These are phyloP conservation scores for Listronotus bonariensis DNA, from an alignment of 1,140 invertebrate species.

Conservation along the genomic window DNA sequence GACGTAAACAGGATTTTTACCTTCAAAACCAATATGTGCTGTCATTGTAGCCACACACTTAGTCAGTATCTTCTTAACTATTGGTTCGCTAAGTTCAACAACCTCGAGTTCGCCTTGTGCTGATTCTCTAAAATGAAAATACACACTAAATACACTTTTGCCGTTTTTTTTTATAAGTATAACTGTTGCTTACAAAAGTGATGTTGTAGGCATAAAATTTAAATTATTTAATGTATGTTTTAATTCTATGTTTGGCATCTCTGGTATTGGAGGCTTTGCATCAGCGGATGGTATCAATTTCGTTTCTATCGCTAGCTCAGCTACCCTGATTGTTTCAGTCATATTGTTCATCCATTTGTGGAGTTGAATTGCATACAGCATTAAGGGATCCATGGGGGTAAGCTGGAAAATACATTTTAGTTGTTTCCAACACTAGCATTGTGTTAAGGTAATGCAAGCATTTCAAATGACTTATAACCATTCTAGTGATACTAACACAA, in stretches of 20 bases:
- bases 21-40: constrained; percentile 10
- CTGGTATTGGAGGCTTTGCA: constrained; percentile 44
- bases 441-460: background rate
- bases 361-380: constrained; percentile 49
- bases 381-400: constrained; percentile 48
- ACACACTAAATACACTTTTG: background rate
- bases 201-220: constrained; percentile 43
- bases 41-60: constrained; percentile 9
- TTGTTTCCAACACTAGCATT: background rate
- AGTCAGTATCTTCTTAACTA: constrained; percentile 6
- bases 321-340: constrained; percentile 47
- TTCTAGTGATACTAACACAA: constrained; percentile 28
- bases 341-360: constrained; percentile 52
- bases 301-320: constrained; percentile 44
- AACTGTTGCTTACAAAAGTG: constrained; percentile 6
- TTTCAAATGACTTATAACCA: background rate
- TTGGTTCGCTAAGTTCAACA: background rate
- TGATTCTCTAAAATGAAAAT: constrained; percentile 4
- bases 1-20: no score
- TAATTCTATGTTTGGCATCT: constrained; percentile 40
- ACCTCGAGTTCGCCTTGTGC: background rate
- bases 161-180: background rate
- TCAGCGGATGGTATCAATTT: constrained; percentile 44
- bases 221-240: constrained; percentile 44
- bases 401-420: constrained; percentile 26